phyloP scores from a whole-genome alignment of 2,888 invertebrate species.

The Drosophila dives region DNA sequence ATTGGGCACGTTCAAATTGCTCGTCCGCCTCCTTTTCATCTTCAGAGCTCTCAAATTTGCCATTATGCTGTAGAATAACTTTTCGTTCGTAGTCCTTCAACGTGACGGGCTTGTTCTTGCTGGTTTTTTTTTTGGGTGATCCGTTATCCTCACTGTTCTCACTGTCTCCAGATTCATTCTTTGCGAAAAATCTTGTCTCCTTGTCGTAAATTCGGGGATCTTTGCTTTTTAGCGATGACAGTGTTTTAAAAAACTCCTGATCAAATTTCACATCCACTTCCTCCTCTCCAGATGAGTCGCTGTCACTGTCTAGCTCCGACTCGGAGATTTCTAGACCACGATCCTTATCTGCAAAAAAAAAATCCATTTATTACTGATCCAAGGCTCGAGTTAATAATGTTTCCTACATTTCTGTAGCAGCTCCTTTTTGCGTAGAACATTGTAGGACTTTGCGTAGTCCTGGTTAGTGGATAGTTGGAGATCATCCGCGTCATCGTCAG shows the following conservation, averaged over 20 bases:
- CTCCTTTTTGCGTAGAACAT: conserved; percentile 93
- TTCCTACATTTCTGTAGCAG: conserved; percentile 91
- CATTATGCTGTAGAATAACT: conserved; percentile 89
- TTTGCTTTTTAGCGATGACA: conserved; percentile 93
- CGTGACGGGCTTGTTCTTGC: conserved; percentile 87
- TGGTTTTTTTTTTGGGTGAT: conserved; percentile 54
- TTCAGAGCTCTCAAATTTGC: conserved; percentile 85
- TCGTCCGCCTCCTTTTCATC: conserved; percentile 58
- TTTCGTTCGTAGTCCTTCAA: conserved; percentile 93
- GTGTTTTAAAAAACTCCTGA: conserved; percentile 93
- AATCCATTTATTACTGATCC: conserved; percentile 51
- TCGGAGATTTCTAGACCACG: conserved; percentile 77
- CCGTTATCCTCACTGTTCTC: conserved; percentile 20
- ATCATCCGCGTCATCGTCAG: conserved; percentile 86
- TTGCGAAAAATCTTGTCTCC: conserved; percentile 89
- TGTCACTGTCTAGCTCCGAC: conserved; percentile 79
- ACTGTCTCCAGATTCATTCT: conserved; percentile 36
- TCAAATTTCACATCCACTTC: conserved; percentile 86
- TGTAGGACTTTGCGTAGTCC: conserved; percentile 93
- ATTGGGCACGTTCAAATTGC: conserved; percentile 69
- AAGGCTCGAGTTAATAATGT: background rate
- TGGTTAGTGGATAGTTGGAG: conserved; percentile 89
- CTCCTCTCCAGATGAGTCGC: conserved; percentile 81
- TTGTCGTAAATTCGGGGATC: conserved; percentile 96
- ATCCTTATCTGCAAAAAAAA: conserved; percentile 75